Evolutionary conservation across 2,888 invertebrate species (phyloP).

Genomic region (Amblyteles armatorius): DNA sequence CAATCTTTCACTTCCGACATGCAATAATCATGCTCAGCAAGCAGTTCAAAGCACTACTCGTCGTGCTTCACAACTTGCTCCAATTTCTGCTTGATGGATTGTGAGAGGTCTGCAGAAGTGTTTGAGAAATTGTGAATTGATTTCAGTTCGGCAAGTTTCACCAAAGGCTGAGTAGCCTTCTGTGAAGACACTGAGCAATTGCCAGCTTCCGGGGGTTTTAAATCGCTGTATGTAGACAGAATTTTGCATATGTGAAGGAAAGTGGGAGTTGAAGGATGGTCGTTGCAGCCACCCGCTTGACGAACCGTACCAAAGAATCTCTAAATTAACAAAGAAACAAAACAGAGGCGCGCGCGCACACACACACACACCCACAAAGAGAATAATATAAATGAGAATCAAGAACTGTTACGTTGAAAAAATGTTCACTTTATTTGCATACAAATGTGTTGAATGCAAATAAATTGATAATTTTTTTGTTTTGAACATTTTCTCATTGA

Average conservation of each 20-base stretch:
- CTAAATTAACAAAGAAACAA: neutral
- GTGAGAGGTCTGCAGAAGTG: neutral
- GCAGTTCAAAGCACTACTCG: slow-evolving; percentile 51
- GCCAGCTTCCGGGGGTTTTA: neutral
- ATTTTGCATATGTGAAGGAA: neutral
- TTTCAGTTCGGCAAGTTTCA: neutral
- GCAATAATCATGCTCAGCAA: slow-evolving; percentile 50
- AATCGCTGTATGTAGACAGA: neutral
- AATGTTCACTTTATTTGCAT: too few species aligned
- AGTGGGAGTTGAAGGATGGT: neutral
- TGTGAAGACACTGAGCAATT: neutral
- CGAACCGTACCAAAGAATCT: neutral
- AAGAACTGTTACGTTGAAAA: neutral
- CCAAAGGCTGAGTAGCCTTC: neutral
- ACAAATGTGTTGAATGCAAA: too few species aligned
- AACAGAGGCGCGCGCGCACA: too few species aligned
- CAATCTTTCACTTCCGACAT: slow-evolving; percentile 50
- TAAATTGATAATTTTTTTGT: too few species aligned
- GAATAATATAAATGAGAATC: neutral
- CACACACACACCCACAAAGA: neutral
- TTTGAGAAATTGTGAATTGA: neutral
- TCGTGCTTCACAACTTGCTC: slow-evolving; percentile 31
- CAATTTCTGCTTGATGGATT: slow-evolving; percentile 15
- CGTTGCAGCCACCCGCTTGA: neutral
- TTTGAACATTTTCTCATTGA: too few species aligned